Evolutionary conservation across 2,888 invertebrate species (phyloP).

Genomic region (Lasioglossum lativentre): DNA sequence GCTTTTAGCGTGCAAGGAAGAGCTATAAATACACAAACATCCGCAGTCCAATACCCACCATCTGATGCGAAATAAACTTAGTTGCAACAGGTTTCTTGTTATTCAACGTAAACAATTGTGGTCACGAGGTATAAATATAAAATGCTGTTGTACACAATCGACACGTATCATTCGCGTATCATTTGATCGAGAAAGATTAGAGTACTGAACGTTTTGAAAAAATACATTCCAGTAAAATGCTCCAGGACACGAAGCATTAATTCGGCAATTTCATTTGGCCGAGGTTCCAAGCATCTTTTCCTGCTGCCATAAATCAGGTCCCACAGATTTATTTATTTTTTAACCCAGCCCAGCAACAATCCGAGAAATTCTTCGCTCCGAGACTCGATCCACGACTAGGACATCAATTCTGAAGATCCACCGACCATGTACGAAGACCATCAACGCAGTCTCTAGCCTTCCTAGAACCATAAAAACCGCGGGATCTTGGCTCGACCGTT

Average conservation of each 20-base stretch:
- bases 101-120: background rate
- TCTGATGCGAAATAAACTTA: background rate
- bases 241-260: no score
- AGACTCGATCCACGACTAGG: background rate
- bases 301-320: background rate
- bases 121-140: background rate
- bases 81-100: background rate
- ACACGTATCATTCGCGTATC: no score
- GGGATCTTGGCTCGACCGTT: conserved; percentile 4
- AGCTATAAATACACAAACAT: background rate
- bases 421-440: background rate
- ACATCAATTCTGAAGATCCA: background rate
- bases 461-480: background rate
- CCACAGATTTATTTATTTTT: background rate
- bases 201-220: no score
- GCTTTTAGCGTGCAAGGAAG: background rate
- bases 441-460: background rate
- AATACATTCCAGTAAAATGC: no score
- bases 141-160: no score
- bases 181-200: no score
- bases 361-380: background rate
- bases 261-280: no score
- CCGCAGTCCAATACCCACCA: background rate
- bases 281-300: no score
- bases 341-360: background rate